A percentile compares a stretch with the other conserved stretches of the same genome.
phyloP scores from a whole-genome alignment of 2,888 invertebrate species.

The Cephus pulcher region DNA sequence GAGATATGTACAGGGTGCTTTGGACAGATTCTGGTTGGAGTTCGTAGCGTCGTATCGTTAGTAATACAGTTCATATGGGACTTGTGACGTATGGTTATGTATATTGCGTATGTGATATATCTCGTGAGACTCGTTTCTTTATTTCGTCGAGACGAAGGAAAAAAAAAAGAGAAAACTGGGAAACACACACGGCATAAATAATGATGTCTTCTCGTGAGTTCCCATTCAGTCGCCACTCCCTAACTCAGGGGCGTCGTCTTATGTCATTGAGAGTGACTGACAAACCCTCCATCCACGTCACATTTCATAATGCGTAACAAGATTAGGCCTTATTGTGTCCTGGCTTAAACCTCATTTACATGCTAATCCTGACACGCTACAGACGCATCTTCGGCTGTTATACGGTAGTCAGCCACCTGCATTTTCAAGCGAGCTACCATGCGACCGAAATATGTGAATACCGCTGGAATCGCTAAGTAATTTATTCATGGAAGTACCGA shows the following conservation, averaged over 20 bases:
- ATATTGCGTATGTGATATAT: not conserved
- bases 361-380: conserved; percentile 49
- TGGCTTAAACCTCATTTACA: conserved; percentile 54
- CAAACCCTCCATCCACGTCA: conserved; percentile 29
- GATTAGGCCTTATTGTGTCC: conserved; percentile 57
- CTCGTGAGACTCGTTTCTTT: conserved; percentile 30
- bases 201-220: conserved; percentile 49
- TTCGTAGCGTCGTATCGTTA: not conserved
- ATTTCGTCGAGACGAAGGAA: conserved; percentile 18
- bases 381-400: conserved; percentile 11
- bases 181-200: conserved; percentile 50
- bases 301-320: conserved; percentile 58
- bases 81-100: not conserved
- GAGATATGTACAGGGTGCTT: not conserved
- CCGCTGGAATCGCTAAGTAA: not conserved
- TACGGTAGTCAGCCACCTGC: conserved; percentile 9
- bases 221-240: conserved; percentile 46
- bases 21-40: not conserved
- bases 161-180: conserved; percentile 21
- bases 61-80: not conserved
- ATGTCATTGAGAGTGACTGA: conserved; percentile 20
- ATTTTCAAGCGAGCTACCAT: not conserved
- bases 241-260: conserved; percentile 36
- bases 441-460: not conserved
- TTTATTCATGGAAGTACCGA: not conserved